Percentiles rank a stretch among this genome's conserved stretches.
phyloP scores from a whole-genome alignment of 2,113 vertebrate species.

The Colossoma macropomum region DNA sequence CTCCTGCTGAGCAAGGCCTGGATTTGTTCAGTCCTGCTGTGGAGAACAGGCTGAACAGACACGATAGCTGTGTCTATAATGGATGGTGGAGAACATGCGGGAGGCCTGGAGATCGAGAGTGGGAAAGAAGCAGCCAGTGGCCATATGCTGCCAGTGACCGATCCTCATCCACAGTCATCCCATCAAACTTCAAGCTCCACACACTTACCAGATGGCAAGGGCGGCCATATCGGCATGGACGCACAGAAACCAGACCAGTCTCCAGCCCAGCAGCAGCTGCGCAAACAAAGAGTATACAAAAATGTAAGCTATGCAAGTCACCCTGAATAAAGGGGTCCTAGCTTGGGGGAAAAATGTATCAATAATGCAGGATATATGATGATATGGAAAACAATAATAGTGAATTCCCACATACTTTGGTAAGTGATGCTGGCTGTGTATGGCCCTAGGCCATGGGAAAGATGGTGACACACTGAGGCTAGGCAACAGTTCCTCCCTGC shows the following conservation, averaged over 20 bases:
- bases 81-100: conserved; percentile 55
- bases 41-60: conserved; percentile 31
- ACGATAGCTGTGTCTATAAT: conserved; percentile 54
- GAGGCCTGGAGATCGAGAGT: conserved; percentile 6
- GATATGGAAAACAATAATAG: conserved; percentile 66
- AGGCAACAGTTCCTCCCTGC: conserved; percentile 26
- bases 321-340: conserved; percentile 59
- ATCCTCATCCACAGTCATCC: conserved; percentile 16
- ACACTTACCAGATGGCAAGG: conserved; percentile 69
- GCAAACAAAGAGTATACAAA: conserved; percentile 71
- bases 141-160: conserved; percentile 67
- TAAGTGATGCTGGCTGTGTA: conserved; percentile 51
- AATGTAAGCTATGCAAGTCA: conserved; percentile 68
- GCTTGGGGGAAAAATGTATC: conserved; percentile 65
- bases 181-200: conserved; percentile 41
- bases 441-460: conserved; percentile 62
- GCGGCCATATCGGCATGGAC: conserved; percentile 64
- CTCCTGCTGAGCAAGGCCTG: background rate
- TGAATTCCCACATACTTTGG: conserved; percentile 52
- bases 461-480: conserved; percentile 54
- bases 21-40: conserved; percentile 35
- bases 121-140: conserved; percentile 49
- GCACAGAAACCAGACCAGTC: conserved; percentile 52
- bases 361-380: conserved; percentile 57
- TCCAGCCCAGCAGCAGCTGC: conserved; percentile 69